Base-by-base conservation (phyloP, 1,140 invertebrate genomes). In the Aethina tumida region DNA sequence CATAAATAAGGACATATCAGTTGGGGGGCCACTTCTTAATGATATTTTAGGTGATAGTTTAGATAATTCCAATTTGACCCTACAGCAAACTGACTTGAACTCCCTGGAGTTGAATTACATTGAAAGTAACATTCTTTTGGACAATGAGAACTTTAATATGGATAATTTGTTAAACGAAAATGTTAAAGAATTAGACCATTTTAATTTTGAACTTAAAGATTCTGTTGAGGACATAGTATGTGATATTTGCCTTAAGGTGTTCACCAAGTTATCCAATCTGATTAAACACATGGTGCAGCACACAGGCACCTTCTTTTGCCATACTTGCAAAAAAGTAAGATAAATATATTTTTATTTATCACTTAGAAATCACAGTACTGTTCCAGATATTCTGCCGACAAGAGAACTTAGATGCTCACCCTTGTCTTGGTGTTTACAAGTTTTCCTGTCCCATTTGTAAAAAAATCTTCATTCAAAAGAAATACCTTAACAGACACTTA, bases 221-320 rank as follows among this genome's bases (percentile, higher is more conserved):
- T 31, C 34, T 46, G 27, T 52, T 34, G 45, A 47, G 13, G 39
- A 55, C 32, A 24, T 60, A 33, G 43, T 54, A 19, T 74, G 72
- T 59, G 70, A 73, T 52, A 69, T 74, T 35, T 75, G 72, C 49
- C 50, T 64, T 13, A 70, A 70, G 42, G 46, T 47, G 6, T 73
- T 71, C 54, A 50, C 51, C 7, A 66, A 58, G 26, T 52, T 63
- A 14, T 62, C 62, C 35, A 62, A 64, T 36, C 47, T 75, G 6
- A 61, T 64, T 33, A 50, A 64, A 3, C 71, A 74, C 56, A 56
- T 72, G 47, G 61, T 60, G 16, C 65, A 63, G 38, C 70, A 73
- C 48, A 70, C 67, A 2, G 68, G 68, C 18, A 63, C 68, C 25
- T 67, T 63, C 44, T 62, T 59, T 20, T 74, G 69, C 39, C 21